Percentiles rank a stretch among this genome's conserved stretches.
Evolutionary conservation across 2,797 vertebrate species (phyloP).

Genomic region (Natrix natrix): DNA sequence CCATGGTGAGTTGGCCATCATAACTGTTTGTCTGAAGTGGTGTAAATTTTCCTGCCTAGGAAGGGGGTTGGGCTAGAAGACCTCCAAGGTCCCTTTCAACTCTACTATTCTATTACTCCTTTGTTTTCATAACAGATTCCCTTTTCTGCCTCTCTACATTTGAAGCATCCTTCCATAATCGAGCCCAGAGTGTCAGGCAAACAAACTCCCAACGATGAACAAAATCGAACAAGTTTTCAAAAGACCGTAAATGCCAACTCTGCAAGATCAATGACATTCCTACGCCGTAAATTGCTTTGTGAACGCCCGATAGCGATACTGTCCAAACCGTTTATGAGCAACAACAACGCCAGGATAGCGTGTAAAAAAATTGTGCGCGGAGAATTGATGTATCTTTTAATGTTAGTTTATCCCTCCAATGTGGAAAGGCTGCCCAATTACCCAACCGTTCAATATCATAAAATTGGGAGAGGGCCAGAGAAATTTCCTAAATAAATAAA

Average conservation of each 20-base stretch:
- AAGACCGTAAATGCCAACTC: neutral
- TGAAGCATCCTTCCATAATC: neutral
- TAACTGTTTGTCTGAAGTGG: too few relatives aligned
- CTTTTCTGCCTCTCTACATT: neutral
- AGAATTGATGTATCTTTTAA: neutral
- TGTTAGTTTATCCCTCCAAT: neutral
- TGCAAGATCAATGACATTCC: neutral
- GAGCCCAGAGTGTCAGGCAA: neutral
- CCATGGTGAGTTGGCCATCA: too few relatives aligned
- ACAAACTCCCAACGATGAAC: neutral
- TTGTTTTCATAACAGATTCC: neutral
- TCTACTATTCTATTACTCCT: too few relatives aligned
- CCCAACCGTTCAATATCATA: neutral
- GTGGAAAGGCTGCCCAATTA: neutral
- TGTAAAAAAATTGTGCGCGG: neutral
- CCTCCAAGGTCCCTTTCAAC: too few relatives aligned
- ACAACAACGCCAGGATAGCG: neutral
- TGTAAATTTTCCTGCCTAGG: too few relatives aligned
- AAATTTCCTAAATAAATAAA: neutral
- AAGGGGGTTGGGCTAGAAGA: too few relatives aligned
- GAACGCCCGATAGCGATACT: neutral
- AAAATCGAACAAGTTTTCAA: neutral
- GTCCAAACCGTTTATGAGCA: neutral
- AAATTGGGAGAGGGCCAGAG: neutral
- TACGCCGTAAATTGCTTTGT: neutral